A percentile compares a stretch with the other conserved stretches of the same genome.
phyloP scores from a whole-genome alignment of 2,888 invertebrate genomes.

The Eilema griseolum region DNA sequence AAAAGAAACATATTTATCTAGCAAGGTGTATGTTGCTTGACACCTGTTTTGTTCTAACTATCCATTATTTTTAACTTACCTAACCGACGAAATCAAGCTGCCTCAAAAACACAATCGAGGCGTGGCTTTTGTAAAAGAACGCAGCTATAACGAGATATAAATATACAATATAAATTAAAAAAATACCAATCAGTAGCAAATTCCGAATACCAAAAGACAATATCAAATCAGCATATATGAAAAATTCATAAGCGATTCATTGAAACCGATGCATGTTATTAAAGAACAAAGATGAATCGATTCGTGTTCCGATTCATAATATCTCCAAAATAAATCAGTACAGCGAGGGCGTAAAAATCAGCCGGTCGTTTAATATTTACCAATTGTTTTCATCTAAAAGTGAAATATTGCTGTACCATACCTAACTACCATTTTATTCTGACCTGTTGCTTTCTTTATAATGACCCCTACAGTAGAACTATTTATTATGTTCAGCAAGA shows the following conservation, averaged over 20 bases:
- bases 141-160: not conserved
- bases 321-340: constrained; percentile 63
- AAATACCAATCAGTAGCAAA: constrained; percentile 11
- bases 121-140: not conserved
- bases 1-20: no score
- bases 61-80: not conserved
- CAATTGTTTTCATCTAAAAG: constrained; percentile 68
- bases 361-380: constrained; percentile 68
- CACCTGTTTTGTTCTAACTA: no score
- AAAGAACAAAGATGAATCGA: constrained; percentile 52
- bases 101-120: not conserved
- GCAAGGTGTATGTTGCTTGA: no score
- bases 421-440: constrained; percentile 48
- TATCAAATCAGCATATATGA: constrained; percentile 43
- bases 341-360: constrained; percentile 63
- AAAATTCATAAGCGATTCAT: constrained; percentile 48
- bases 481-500: constrained; percentile 2
- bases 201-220: constrained; percentile 40
- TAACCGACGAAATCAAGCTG: not conserved
- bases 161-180: constrained; percentile 17
- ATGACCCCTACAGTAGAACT: not conserved
- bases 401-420: constrained; percentile 63
- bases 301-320: constrained; percentile 57
- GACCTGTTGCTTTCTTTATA: constrained; percentile 36
- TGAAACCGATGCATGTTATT: constrained; percentile 55